Base-by-base conservation (phyloP, 2,797 vertebrate species). In the Gila robusta region DNA sequence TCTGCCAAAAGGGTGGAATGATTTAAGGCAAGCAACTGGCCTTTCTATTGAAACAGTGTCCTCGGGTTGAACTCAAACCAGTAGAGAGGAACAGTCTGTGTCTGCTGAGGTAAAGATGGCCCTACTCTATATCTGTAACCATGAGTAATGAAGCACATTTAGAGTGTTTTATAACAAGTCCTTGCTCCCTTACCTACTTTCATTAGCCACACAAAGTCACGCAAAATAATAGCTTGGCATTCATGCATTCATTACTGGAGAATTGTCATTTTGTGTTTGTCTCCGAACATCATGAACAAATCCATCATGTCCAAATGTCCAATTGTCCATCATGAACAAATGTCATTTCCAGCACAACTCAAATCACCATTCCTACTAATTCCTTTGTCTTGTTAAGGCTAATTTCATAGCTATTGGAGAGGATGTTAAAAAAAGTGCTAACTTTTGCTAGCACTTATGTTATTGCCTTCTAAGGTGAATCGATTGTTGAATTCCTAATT, bases 61-160 rank as follows among this genome's bases (percentile, higher is more conserved):
- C 86, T 87, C 79, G 54, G 62, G 23, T 77, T 89, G 85, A 88
- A 88, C 82, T 59, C 52, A 41, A 71, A 67, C 32, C 44, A 71
- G 37, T n/a, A 69, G 26, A 83, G 62, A 62, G 79, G 37, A 17
- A 16, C 41, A 28, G 76, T 82, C 64, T 8, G 39, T 71, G 17
- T 71, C 70, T 21, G 39, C 32, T 71, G 59, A 64, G n/a, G 59
- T 64, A 17, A 8, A n/a, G 32, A 83, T n/a, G 54, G 23, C 71
- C 41, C 35, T 12, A 26, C 74, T 88, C 32, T 77, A 81, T 81
- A 47, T 72, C 64, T 9, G 62, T 19, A 71, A 28, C 67, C 47
- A 79, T 67, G 56, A 67, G 78, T 62, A 62, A 28, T 62, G 39
- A 54, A 76, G 21, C 70, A 39, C 21, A 62, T 62, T 62, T 26